These are phyloP conservation scores for Ceratotherium simum DNA, from an alignment of 2,113 vertebrate species.

Conservation along the genomic window DNA sequence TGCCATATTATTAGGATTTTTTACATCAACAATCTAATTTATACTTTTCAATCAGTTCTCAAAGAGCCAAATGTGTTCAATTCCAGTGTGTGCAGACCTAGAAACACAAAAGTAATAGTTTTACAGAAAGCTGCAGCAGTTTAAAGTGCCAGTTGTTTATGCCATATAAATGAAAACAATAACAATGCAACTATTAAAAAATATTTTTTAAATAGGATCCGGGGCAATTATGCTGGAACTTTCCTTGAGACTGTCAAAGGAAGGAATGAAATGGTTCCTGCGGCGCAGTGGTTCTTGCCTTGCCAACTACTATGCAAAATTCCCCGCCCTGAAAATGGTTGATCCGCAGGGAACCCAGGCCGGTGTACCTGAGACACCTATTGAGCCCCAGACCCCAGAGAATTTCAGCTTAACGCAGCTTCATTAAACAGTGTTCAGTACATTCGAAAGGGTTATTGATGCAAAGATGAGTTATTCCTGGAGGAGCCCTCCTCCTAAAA, in stretches of 20 bases:
- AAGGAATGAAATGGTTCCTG: background rate
- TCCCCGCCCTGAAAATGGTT: background rate
- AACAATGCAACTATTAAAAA: background rate
- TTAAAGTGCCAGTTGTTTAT: background rate
- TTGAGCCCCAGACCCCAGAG: background rate
- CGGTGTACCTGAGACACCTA: background rate
- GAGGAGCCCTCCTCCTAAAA: background rate
- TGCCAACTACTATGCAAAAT: background rate
- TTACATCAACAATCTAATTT: background rate
- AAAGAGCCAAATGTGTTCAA: background rate
- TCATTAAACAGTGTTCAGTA: slow-evolving; percentile 3
- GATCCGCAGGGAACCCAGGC: background rate
- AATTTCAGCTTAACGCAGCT: background rate
- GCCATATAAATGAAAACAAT: background rate
- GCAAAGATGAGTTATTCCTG: slow-evolving; percentile 46
- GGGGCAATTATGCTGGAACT: background rate
- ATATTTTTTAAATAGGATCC: background rate
- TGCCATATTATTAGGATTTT: background rate
- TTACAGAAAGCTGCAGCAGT: background rate
- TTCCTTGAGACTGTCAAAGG: background rate
- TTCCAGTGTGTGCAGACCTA: background rate
- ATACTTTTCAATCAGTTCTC: background rate
- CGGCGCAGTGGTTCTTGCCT: background rate
- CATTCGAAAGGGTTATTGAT: background rate
- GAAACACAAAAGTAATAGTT: background rate